Base-by-base conservation (phyloP, 1,140 invertebrate species). In the Cherax destructor region DNA sequence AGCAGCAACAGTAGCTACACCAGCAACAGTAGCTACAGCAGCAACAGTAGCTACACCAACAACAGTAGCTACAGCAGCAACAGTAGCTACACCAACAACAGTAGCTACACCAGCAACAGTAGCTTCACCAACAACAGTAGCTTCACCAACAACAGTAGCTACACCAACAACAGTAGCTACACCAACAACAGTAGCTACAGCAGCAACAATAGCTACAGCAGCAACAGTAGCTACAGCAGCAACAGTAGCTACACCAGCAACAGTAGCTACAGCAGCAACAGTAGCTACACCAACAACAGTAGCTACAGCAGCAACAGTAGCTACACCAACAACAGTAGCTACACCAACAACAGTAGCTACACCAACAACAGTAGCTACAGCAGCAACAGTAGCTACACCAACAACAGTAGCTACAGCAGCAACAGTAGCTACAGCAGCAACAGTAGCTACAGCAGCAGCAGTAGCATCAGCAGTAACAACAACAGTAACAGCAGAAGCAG, bases 221-320 rank as follows among this genome's bases (percentile, higher is more conserved):
- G 9, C 9, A 80, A 52, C 50, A 81, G 47, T 50, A 49, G 47
- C 18, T 49, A 16, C 50, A 81, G 16, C 52, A 52, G 47, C 52
- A 81, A 24, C 52, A 52, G 50, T 81, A 5, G 41, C n/a, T 9
- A n/a, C 50, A 50, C 11, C 50, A 81, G n/a, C 50, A 81, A 49
- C 50, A 81, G n/a, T 81, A 81, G n/a, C 50, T 49, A 49, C 50
- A 81, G n/a, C 52, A 81, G n/a, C 52, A 81, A 50, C 50, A 81
- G 47, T 81, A 81, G 11, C 18, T 50, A 11, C 52, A 81, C 0
- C 30, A 41, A 2, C 30, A 41, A 41, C 30, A 41, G 30, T 41
- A 41, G 2, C 0, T 49, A 49, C 50, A 81, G 79, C 0, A 81
- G 79, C 52, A 81, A 41, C n/a, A n/a, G n/a, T n/a, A n/a, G n/a